Conservation (phyloP, 1,140 invertebrate species). For the Drosophila teissieri region DNA sequence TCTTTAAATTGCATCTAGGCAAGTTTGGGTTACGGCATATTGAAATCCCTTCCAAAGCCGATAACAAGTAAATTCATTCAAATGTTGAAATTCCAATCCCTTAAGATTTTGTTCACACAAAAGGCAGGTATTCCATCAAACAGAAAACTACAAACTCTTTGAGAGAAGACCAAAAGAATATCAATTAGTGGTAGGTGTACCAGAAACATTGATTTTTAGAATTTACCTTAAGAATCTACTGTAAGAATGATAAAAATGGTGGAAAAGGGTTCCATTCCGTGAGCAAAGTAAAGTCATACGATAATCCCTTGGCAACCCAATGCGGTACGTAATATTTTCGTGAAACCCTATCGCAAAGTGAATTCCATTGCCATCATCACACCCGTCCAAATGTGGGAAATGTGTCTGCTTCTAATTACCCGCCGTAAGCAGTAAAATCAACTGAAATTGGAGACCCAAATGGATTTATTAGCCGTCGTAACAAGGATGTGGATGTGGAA, state of each 20-base stretch:
- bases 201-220: background rate
- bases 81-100: background rate
- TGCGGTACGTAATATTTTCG: constrained; percentile 3
- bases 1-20: too few relatives aligned
- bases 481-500: constrained; percentile 6
- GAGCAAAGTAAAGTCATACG: background rate
- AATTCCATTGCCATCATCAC: background rate
- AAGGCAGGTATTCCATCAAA: background rate
- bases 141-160: background rate
- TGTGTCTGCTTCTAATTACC: constrained; percentile 26
- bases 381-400: constrained; percentile 14
- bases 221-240: background rate
- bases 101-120: background rate
- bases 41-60: background rate
- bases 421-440: constrained; percentile 15
- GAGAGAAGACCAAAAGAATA: background rate
- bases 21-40: too few relatives aligned
- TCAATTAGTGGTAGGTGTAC: background rate
- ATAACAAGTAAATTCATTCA: background rate
- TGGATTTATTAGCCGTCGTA: constrained; percentile 62
- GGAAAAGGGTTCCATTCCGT: background rate
- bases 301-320: constrained; percentile 1
- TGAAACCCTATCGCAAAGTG: background rate
- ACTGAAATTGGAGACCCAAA: constrained; percentile 61
- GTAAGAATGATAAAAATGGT: background rate